Base-by-base conservation (phyloP, 2,113 vertebrate genomes). In the Tichodroma muraria region DNA sequence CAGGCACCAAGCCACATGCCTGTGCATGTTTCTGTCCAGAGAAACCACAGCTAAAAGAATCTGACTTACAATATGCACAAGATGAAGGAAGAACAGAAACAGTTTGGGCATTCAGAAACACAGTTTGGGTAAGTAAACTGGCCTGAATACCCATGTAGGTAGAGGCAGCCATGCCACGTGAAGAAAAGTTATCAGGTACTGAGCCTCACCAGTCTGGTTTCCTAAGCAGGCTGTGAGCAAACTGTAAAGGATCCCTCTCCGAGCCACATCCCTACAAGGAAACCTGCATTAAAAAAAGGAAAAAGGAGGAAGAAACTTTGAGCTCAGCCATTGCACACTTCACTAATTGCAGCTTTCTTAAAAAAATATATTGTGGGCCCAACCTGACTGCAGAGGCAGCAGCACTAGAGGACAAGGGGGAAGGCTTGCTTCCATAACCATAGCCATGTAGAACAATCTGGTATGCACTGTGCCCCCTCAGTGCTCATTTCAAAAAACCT, bases 1-100 rank as follows among this genome's bases (percentile, higher is more conserved):
- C 2, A 4, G 45, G 21, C 37, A 15, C 23, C 4, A 20, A 68
- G 23, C 25, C 54, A 63, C 0, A 0, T 44, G n/a, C 6, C 45
- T 50, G 24, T 11, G 33, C 10, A 10, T 3, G 8, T 19, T 64
- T 82, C 59, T 68, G 44, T 31, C 59, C 45, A 69, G 80, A 80
- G 65, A 61, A 31, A 16, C 7, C 25, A 35, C 17, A 25, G n/a
- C 15, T 54, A 78, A 15, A 70, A 85, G 57, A 88, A 64, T 30
- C 8, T 80, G 57, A 30, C 22, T 75, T 81, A 31, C 11, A 44
- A 52, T 28, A 68, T 27, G 40, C 18, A 28, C 14, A 1, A 63
- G 30, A 35, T 71, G 19, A 85, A 54, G 20, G 13, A 83, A 63
- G 64, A 90, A 59, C 9, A 63, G 59, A 80, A 94, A 82, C 13